phyloP scores from a whole-genome alignment of 2,797 vertebrate genomes.

The Atherinosoma microstoma region DNA sequence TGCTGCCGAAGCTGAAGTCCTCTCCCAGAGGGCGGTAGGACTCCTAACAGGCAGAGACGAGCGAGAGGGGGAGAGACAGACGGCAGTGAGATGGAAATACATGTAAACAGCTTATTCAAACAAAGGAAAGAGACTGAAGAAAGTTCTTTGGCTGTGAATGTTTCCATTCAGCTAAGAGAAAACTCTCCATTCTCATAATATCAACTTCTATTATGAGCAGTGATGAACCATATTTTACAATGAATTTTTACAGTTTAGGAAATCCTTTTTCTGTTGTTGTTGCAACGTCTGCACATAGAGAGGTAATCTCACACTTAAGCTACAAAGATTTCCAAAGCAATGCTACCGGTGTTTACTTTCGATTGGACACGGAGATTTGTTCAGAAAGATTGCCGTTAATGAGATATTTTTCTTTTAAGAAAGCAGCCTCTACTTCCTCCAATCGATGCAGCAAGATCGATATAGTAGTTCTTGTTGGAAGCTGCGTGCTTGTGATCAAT shows the following conservation, averaged over 20 bases:
- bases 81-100: slow-evolving; percentile 29
- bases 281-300: neutral
- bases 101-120: slow-evolving; percentile 1
- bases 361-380: neutral
- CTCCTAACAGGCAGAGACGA: slow-evolving; percentile 78
- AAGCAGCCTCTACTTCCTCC: neutral
- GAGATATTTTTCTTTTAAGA: neutral
- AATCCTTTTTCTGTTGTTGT: neutral
- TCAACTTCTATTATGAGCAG: too few species aligned
- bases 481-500: slow-evolving; percentile 25
- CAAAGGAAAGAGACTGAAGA: slow-evolving; percentile 7
- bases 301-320: neutral
- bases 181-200: too few species aligned
- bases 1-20: slow-evolving; percentile 94
- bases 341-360: neutral
- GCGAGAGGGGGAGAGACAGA: slow-evolving; percentile 29
- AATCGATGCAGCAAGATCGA: slow-evolving; percentile 10
- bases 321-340: neutral
- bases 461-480: neutral
- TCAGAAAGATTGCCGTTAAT: slow-evolving; percentile 7
- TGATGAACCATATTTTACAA: too few species aligned
- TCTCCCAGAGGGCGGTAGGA: slow-evolving; percentile 87
- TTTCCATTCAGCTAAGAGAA: too few species aligned
- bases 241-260: too few species aligned
- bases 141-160: neutral